Conservation (phyloP, 2,797 vertebrate species). For the Oophaga sylvatica region DNA sequence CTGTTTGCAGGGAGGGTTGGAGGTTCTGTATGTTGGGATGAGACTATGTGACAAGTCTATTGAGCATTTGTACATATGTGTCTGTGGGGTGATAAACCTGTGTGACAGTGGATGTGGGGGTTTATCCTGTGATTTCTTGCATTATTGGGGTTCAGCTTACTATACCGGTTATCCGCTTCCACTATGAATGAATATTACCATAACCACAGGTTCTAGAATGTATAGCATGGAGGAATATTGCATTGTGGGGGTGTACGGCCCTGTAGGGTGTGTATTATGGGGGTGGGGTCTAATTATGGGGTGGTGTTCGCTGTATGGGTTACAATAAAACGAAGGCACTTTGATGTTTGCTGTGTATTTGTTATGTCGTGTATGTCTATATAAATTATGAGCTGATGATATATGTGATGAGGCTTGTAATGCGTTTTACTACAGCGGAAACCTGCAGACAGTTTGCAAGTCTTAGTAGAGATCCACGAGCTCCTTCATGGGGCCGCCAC, state of each 20-base stretch:
- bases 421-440: background rate
- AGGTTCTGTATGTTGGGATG: background rate
- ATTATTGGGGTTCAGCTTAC: no score
- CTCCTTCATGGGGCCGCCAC: background rate
- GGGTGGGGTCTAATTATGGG: conserved; percentile 5
- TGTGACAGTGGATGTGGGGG: background rate
- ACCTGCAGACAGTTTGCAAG: background rate
- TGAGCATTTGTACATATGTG: background rate
- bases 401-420: background rate
- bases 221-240: background rate
- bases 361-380: background rate
- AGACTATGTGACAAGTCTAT: background rate
- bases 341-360: background rate
- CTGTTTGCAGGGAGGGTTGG: background rate
- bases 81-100: background rate
- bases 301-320: background rate
- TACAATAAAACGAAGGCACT: background rate
- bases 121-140: no score
- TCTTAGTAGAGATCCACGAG: background rate
- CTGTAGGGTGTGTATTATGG: background rate
- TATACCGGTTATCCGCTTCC: background rate
- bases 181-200: background rate
- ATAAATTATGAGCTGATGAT: background rate
- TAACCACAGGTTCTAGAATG: background rate
- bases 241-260: background rate